Evolutionary conservation across 2,888 invertebrate species (phyloP), one percentile per base, ranked within the genome.

Genomic region (Idaea straminata): DNA sequence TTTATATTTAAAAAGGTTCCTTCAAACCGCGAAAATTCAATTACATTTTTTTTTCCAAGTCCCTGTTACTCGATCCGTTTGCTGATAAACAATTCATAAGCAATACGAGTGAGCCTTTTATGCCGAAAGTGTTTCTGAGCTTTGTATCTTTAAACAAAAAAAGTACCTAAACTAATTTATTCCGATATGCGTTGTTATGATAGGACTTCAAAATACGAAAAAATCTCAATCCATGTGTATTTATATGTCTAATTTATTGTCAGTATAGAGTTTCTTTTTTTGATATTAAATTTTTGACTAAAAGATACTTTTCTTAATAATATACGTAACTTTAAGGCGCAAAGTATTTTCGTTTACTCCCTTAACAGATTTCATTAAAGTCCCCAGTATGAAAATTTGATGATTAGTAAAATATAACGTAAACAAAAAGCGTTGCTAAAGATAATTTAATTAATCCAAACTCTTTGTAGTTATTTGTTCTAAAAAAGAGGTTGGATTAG

Each of bases 81-180:
- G 60, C 66, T 68, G 62, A 66, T 69, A 71, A 69, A 71, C 69
- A 71, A 68, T 71, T 69, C 67, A 69, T 61, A 66, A 47, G 70
- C 63, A 47, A 63, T 62, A 63, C 62, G 61, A 59, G 59, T 59
- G 25, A 59, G 34, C 62, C n/a, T 65, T 66, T 67, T 64, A 64
- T 62, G 59, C 36, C 57, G 61, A 47, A 63, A 64, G 62, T 65
- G 61, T 61, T 63, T 5, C 5, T 59, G 25, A 25, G 59, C 16
- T 59, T 59, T 59, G 59, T 59, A 59, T 16, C 34, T 47, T 13
- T 47, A 47, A 47, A 47, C 15, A 58, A 58, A 15, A 58, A 15
- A 58, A 16, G 16, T n/a, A 25, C 25, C 25, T 25, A 16, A 15
- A 15, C 58, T 58, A 58, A 58, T 58, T 15, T 58, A 6, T 15